Evolutionary conservation across 2,888 invertebrate species (phyloP), one percentile per base, ranked within the genome.

Genomic region (Leucoma salicis): DNA sequence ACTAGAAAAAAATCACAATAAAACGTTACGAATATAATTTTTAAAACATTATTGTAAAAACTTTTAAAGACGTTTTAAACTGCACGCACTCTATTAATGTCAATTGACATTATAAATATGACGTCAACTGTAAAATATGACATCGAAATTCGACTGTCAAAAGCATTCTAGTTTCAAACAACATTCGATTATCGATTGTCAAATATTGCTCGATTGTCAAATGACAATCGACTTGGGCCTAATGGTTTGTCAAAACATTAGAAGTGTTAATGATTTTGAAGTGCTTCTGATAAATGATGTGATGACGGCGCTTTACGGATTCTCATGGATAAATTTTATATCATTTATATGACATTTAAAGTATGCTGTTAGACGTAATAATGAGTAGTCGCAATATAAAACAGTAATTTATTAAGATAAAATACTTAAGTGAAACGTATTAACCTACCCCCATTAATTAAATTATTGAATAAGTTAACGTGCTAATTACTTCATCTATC

Each of bases 221-320:
- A 63, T 61, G 46, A 65, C 46, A 46, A 51, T 59, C 46, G 57
- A 53, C 41, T 46, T 44, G 63, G 61, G 69, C 64, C 67, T 82
- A 87, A 87, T 87, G 85, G 84, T 74, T 74, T 88, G 85, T 87
- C 88, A 85, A 85, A 88, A 87, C 81, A 87, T 82, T 83, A 82
- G 78, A 76, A 74, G 70, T 63, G 63, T 71, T 82, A 85, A 86
- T 82, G 82, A 78, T 70, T 69, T 66, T 60, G 61, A 61, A 74
- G 73, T 66, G 64, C 55, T 71, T 70, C 74, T 53, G 78, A 84
- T 78, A 71, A 72, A 86, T 83, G 66, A 74, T 84, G 86, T 79
- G 82, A 82, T 78, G 74, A 82, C 59, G 66, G 60, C 15, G 40
- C 39, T 66, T 56, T 27, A 50, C 55, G 39, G 49, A 49, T 82